Conservation (phyloP, 2,797 vertebrate species). For the Notolabrus celidotus region DNA sequence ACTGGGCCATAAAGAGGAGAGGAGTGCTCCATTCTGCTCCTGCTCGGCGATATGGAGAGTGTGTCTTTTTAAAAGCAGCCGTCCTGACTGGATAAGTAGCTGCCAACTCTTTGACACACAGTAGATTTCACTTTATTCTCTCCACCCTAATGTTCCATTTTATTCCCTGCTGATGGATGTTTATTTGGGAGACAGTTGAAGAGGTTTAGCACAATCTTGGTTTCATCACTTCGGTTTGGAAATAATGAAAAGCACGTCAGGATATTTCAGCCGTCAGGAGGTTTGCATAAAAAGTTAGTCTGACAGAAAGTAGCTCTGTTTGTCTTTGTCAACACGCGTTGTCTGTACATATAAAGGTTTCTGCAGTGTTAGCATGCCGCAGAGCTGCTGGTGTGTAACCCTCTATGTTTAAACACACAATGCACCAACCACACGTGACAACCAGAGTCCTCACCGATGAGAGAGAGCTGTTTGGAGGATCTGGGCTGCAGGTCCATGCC, state of each 20-base stretch:
- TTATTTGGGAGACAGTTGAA: constrained; percentile 16
- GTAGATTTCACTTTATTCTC: constrained; percentile 39
- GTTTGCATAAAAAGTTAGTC: constrained; percentile 13
- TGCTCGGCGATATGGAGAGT: constrained; percentile 42
- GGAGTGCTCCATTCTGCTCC: constrained; percentile 42
- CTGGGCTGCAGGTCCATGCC: constrained; percentile 90
- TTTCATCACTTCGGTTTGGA: constrained; percentile 24
- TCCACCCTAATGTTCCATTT: constrained; percentile 13
- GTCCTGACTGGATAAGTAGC: constrained; percentile 34
- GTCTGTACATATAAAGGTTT: constrained; percentile 2
- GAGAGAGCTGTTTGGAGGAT: constrained; percentile 91
- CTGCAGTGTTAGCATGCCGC: constrained; percentile 3
- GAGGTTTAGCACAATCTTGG: constrained; percentile 5
- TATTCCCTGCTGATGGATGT: constrained; percentile 17
- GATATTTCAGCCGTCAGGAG: constrained; percentile 12
- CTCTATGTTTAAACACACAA: background rate
- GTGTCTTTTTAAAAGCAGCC: constrained; percentile 46
- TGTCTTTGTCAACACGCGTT: background rate
- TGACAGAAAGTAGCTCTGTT: constrained; percentile 12
- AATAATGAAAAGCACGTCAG: constrained; percentile 21
- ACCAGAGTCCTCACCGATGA: constrained; percentile 87
- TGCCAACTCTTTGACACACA: constrained; percentile 4
- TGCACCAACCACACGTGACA: background rate
- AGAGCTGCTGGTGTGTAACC: background rate
- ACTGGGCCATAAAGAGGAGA: constrained; percentile 64